phyloP scores from a whole-genome alignment of 2,797 vertebrate genomes.

The Monodelphis domestica region DNA sequence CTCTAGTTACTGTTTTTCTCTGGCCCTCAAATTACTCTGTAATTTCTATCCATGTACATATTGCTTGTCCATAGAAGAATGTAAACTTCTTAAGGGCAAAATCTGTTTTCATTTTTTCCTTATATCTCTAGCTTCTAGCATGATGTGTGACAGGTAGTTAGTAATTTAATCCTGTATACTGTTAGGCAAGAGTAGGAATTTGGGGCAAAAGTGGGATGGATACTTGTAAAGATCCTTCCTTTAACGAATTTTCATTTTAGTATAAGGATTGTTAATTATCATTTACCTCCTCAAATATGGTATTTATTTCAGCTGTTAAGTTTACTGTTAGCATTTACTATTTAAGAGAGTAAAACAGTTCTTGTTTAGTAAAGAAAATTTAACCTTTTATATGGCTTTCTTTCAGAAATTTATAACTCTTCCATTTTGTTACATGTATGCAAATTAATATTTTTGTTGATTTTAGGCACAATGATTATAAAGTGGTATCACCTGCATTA shows the following conservation, averaged over 20 bases:
- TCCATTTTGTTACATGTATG: neutral
- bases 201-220: neutral
- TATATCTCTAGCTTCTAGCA: neutral
- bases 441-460: slow-evolving; percentile 68
- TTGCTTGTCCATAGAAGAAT: neutral
- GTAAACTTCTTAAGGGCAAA: neutral
- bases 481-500: slow-evolving; percentile 96
- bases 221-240: slow-evolving; percentile 15
- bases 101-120: neutral
- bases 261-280: slow-evolving; percentile 49
- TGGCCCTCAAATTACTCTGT: neutral
- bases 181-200: neutral
- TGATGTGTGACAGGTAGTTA: neutral
- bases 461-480: slow-evolving; percentile 95
- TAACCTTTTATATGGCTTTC: slow-evolving; percentile 31
- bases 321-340: slow-evolving; percentile 33
- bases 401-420: slow-evolving; percentile 41
- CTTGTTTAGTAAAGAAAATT: slow-evolving; percentile 41
- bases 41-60: neutral
- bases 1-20: neutral
- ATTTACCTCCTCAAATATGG: slow-evolving; percentile 23
- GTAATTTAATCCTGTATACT: neutral
- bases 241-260: slow-evolving; percentile 8
- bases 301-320: slow-evolving; percentile 18
- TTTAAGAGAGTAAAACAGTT: slow-evolving; percentile 19